These are phyloP conservation scores for Trogon surrucura DNA, from an alignment of 2,113 vertebrate genomes.

Conservation along the genomic window DNA sequence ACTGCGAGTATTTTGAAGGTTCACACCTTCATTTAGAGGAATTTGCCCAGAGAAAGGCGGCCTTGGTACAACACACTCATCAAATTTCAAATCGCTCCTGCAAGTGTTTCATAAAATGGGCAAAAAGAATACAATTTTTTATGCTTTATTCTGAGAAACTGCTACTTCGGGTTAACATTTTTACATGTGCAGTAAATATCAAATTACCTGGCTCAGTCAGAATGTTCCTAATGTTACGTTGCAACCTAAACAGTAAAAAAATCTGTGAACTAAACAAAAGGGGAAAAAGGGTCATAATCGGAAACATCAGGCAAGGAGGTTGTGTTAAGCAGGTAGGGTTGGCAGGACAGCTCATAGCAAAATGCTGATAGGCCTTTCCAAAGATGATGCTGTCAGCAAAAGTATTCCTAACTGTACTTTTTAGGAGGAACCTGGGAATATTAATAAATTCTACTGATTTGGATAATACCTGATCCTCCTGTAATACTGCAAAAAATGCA, in stretches of 20 bases:
- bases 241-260: neutral
- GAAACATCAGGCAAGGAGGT: neutral
- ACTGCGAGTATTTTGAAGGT: neutral
- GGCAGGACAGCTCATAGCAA: neutral
- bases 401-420: neutral
- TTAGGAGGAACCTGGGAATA: neutral
- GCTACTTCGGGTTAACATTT: neutral
- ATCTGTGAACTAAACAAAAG: neutral
- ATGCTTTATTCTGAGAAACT: neutral
- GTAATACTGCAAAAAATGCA: neutral
- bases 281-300: neutral
- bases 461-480: neutral
- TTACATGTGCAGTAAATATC: neutral
- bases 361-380: neutral
- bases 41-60: neutral
- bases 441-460: neutral
- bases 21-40: neutral
- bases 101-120: neutral
- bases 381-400: neutral
- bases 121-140: neutral
- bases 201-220: neutral
- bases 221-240: neutral
- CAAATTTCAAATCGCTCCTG: neutral
- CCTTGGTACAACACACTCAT: neutral
- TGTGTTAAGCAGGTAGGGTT: neutral